Base-by-base conservation (phyloP, 2,797 vertebrate genomes). In the Loris lydekkerianus region DNA sequence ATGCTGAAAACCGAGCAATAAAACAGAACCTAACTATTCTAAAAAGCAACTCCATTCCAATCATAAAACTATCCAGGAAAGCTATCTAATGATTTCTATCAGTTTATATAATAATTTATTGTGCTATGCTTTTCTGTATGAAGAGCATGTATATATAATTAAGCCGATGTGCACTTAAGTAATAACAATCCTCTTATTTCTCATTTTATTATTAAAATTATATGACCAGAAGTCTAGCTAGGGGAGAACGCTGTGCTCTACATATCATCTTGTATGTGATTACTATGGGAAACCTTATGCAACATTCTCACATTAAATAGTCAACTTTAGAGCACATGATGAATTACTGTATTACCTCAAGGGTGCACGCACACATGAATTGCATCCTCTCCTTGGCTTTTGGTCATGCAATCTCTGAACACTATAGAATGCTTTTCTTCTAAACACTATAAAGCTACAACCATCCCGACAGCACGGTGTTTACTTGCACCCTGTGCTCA, bases 1-100 rank as follows among this genome's bases (percentile, higher is more conserved):
- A n/a, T n/a, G n/a, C 9, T 94, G 34, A 86, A 84, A 91, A 95
- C 11, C 56, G 10, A 91, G n/a, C n/a, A 81, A 37, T 10, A 67
- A 83, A 85, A 91, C 49, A 82, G 76, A 86, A 92, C 7, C 58
- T 31, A 89, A 43, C 53, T 18, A 87, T 34, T 37, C 82, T 91
- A 15, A 58, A 90, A 73, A 72, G 75, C 69, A 83, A 81, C 31
- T 43, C 67, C 40, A 37, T 1, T 3, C 34, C 29, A 65, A 72
- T 65, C 56, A 90, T 34, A 86, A 49, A 92, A 40, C 31, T 37
- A 46, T n/a, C 7, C 60, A 78, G 29, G 67, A 61, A 94, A 92
- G 34, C 6, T 21, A 2, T 3, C 0, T 7, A 61, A 13, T 43
- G 65, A 72, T 70, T 46, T 89, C 27, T 43, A 63, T 49, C 69